phyloP scores from a whole-genome alignment of 1,140 invertebrate species.

The Trigoniulus corallinus region DNA sequence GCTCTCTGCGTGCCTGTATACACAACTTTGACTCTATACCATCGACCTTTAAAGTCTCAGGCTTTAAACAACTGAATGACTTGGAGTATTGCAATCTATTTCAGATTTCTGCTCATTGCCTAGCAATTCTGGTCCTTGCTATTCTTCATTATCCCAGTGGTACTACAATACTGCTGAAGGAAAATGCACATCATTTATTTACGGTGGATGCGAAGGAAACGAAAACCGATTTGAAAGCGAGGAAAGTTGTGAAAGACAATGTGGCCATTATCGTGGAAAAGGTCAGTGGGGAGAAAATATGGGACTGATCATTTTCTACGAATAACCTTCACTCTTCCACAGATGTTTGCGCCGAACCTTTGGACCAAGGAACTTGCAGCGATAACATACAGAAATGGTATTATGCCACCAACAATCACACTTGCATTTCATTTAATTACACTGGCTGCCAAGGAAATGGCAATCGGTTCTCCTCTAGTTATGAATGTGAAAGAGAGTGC shows the following conservation, averaged over 20 bases:
- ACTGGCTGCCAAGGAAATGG: constrained; percentile 70
- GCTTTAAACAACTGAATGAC: too few species aligned
- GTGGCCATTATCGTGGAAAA: constrained; percentile 48
- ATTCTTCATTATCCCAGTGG: constrained; percentile 42
- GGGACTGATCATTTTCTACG: too few species aligned
- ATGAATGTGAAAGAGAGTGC: constrained; percentile 37
- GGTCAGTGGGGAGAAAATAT: too few species aligned
- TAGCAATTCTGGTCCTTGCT: constrained; percentile 49
- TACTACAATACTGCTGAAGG: constrained; percentile 46
- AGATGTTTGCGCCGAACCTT: constrained; percentile 40
- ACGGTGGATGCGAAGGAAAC: constrained; percentile 67
- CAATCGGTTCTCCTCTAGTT: constrained; percentile 54
- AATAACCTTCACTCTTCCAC: constrained; percentile 11
- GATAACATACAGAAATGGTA: constrained; percentile 43
- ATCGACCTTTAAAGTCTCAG: too few species aligned
- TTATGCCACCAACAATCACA: constrained; percentile 35
- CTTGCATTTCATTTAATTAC: constrained; percentile 53
- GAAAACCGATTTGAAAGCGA: constrained; percentile 59
- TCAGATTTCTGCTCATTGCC: background rate
- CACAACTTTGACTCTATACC: too few species aligned
- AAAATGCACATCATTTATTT: constrained; percentile 51
- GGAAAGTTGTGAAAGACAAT: constrained; percentile 64
- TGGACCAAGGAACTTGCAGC: constrained; percentile 49
- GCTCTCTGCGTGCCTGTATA: too few species aligned
- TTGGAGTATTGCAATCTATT: too few species aligned